These are phyloP conservation scores for Microtus californicus DNA, from an alignment of 2,797 vertebrate species.

Conservation along the genomic window DNA sequence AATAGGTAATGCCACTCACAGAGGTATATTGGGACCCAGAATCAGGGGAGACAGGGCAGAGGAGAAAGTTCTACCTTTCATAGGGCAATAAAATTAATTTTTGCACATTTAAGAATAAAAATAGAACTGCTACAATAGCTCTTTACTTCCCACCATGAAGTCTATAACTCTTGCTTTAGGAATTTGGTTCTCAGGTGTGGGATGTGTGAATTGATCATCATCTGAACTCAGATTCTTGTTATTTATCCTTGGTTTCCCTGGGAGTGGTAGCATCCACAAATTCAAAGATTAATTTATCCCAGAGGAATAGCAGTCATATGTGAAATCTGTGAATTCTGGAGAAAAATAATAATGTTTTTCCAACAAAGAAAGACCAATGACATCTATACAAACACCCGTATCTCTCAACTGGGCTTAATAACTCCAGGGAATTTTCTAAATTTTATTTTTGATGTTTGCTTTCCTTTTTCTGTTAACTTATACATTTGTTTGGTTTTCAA, in stretches of 20 bases:
- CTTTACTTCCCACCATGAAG: not conserved
- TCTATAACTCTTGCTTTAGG: constrained; percentile 7
- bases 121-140: not conserved
- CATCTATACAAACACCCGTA: not conserved
- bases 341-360: not conserved
- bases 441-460: not conserved
- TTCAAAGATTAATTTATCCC: not conserved
- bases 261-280: not conserved
- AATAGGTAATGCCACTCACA: not conserved
- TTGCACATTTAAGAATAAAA: not conserved
- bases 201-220: not conserved
- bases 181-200: constrained; percentile 13
- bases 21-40: not conserved
- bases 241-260: not conserved
- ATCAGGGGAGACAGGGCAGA: not conserved
- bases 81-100: constrained; percentile 44
- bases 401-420: constrained; percentile 1
- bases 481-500: not conserved
- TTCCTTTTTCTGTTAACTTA: not conserved
- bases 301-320: not conserved
- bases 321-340: not conserved
- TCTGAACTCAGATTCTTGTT: not conserved
- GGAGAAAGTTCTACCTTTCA: not conserved
- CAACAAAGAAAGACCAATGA: not conserved
- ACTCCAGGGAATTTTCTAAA: not conserved